Percentiles rank a stretch among this genome's conserved stretches.
Conservation (phyloP, 2,113 vertebrate species). For the Channa maculata region DNA sequence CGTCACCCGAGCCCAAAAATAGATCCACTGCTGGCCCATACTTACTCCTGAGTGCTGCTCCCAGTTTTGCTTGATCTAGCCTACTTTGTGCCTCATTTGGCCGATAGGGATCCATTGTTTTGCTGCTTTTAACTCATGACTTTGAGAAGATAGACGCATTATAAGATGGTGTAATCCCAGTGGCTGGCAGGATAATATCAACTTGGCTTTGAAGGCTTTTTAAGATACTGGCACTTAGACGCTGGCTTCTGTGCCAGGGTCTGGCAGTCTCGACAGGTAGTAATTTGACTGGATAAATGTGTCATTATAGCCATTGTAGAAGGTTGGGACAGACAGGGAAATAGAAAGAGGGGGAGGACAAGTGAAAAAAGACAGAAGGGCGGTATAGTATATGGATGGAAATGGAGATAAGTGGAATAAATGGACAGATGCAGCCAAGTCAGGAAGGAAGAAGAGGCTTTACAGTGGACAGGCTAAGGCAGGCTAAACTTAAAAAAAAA, state of each 20-base stretch:
- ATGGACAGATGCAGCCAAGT: constrained; percentile 15
- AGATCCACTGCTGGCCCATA: constrained; percentile 32
- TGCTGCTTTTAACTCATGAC: constrained; percentile 48
- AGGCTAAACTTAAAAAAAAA: constrained; percentile 36
- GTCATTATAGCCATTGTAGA: constrained; percentile 76
- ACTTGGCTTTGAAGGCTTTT: constrained; percentile 65
- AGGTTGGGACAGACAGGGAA: constrained; percentile 51
- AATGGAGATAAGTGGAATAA: not conserved
- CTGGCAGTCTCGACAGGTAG: constrained; percentile 74
- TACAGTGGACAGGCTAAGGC: constrained; percentile 20
- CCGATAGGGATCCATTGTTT: constrained; percentile 52
- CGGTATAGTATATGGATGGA: not conserved
- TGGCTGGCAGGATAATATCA: constrained; percentile 69
- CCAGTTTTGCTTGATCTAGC: constrained; percentile 29
- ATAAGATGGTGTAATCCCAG: constrained; percentile 48
- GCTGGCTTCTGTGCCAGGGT: constrained; percentile 57
- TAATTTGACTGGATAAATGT: constrained; percentile 80
- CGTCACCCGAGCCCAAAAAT: constrained; percentile 51
- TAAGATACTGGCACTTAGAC: constrained; percentile 64
- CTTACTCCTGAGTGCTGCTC: constrained; percentile 26
- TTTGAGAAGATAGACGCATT: constrained; percentile 50
- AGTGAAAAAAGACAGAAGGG: not conserved
- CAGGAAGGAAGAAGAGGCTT: constrained; percentile 20
- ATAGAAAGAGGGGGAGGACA: constrained; percentile 33
- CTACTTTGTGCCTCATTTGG: constrained; percentile 36